These are phyloP conservation scores for Silvanus unidentatus DNA, from an alignment of 2,888 invertebrate genomes.

Conservation along the genomic window DNA sequence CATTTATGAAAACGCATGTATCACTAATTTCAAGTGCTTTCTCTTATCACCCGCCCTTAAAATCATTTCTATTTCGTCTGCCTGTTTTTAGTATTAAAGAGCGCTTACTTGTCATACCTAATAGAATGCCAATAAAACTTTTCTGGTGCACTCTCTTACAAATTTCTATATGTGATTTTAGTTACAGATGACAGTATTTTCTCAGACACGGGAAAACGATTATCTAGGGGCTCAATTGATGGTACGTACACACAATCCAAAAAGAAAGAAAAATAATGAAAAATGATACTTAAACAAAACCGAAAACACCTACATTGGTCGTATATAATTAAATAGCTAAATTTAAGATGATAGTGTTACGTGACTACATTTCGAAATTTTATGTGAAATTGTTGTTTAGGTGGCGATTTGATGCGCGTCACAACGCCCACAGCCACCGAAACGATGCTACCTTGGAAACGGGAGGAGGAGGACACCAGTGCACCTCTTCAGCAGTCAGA, in stretches of 20 bases:
- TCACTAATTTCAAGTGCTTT: too few relatives aligned
- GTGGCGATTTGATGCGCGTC: conserved; percentile 65
- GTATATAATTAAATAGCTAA: neutral
- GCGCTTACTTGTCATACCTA: too few relatives aligned
- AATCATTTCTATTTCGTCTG: too few relatives aligned
- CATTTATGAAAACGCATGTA: too few relatives aligned
- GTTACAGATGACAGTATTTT: conserved; percentile 49
- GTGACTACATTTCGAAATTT: too few relatives aligned
- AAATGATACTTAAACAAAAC: neutral
- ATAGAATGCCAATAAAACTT: too few relatives aligned
- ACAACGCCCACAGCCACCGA: conserved; percentile 86
- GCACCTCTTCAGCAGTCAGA: conserved; percentile 65
- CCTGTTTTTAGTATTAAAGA: too few relatives aligned
- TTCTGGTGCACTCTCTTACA: too few relatives aligned
- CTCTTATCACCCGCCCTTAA: too few relatives aligned
- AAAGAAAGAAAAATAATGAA: neutral
- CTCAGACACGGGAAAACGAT: conserved; percentile 45
- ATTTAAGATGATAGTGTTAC: too few relatives aligned
- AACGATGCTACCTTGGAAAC: conserved; percentile 88
- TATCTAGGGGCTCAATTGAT: conserved; percentile 47
- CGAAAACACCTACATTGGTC: neutral
- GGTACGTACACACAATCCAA: conserved; percentile 37
- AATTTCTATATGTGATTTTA: conserved; percentile 25
- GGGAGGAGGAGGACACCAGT: conserved; percentile 67
- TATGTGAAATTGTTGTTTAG: conserved; percentile 29